Conservation (phyloP, 2,113 vertebrate genomes). For the Meles meles region DNA sequence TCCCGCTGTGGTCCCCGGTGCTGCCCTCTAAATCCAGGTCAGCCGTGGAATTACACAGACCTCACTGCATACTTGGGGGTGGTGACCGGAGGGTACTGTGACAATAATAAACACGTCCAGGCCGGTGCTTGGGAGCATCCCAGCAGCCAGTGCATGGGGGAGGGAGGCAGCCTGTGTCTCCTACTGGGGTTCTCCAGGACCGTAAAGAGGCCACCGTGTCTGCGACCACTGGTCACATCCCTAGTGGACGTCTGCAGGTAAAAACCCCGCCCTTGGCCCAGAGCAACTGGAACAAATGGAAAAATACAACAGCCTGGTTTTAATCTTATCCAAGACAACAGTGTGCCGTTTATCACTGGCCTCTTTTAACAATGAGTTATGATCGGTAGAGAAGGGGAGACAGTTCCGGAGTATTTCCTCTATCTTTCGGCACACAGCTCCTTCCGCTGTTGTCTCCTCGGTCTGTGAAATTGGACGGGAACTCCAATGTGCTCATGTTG, state of each 20-base stretch:
- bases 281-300: not conserved
- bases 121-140: not conserved
- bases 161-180: not conserved
- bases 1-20: rapidly evolving
- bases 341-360: not conserved
- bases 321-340: not conserved
- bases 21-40: not conserved
- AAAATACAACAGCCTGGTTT: not conserved
- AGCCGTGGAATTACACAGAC: not conserved
- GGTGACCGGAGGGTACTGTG: not conserved
- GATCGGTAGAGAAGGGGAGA: not conserved
- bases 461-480: not conserved
- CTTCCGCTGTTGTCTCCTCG: not conserved
- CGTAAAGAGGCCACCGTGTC: not conserved
- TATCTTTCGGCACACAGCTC: not conserved
- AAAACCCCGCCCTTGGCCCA: not conserved
- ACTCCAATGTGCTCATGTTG: not conserved
- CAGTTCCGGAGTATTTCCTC: not conserved
- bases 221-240: not conserved
- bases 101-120: not conserved
- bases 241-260: not conserved
- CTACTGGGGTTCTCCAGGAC: not conserved
- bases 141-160: not conserved
- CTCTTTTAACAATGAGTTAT: not conserved
- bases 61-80: not conserved